phyloP scores from a whole-genome alignment of 2,888 invertebrate genomes.

The Drosophila nr. medialis region DNA sequence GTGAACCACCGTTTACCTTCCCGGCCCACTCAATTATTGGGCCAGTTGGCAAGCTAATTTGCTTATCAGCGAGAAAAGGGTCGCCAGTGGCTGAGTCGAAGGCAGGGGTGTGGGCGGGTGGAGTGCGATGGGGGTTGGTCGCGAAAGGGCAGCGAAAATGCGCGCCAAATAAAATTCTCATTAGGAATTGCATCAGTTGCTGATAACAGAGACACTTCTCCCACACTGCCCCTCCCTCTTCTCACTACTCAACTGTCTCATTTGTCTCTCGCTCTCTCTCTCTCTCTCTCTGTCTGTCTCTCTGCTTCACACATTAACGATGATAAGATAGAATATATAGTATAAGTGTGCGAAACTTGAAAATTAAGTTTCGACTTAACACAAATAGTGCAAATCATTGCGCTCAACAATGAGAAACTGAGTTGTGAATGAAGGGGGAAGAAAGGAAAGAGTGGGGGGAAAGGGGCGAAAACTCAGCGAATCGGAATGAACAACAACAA shows the following conservation, averaged over 20 bases:
- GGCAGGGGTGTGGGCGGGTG: neutral
- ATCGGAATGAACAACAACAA: slow-evolving; percentile 13
- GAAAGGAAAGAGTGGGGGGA: neutral
- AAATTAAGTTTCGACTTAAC: slow-evolving; percentile 44
- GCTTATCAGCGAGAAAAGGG: slow-evolving; percentile 63
- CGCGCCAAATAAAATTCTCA: slow-evolving; percentile 76
- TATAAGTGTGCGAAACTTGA: slow-evolving; percentile 23
- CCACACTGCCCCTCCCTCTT: neutral
- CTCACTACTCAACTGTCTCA: neutral
- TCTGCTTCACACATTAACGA: slow-evolving; percentile 7
- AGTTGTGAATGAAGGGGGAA: neutral
- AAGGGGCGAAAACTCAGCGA: neutral
- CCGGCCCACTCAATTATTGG: slow-evolving; percentile 59
- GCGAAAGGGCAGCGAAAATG: slow-evolving; percentile 44
- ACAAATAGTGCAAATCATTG: slow-evolving; percentile 45
- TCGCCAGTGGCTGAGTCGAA: slow-evolving; percentile 2
- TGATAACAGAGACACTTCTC: slow-evolving; percentile 50
- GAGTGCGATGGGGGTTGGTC: neutral
- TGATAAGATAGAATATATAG: slow-evolving; percentile 42
- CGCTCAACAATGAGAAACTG: neutral
- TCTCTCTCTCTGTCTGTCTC: neutral
- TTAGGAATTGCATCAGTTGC: slow-evolving; percentile 45
- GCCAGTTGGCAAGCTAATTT: slow-evolving; percentile 75
- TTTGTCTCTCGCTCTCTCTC: neutral
- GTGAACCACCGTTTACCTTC: slow-evolving; percentile 16